These are phyloP conservation scores for Thrips palmi DNA, from an alignment of 1,140 invertebrate genomes.

Conservation along the genomic window DNA sequence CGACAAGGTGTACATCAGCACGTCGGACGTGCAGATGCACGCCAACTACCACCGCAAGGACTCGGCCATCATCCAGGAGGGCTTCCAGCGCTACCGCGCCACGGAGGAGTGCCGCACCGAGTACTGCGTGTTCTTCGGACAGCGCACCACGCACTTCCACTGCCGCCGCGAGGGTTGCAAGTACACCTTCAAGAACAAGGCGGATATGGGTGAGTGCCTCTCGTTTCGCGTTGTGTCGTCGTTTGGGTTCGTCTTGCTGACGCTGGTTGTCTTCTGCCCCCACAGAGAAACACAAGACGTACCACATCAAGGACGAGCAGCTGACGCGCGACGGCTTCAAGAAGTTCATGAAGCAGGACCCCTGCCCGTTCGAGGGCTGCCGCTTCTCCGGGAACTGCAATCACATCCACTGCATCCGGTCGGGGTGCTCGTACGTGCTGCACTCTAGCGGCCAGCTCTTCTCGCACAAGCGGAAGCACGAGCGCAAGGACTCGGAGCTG, in stretches of 20 bases:
- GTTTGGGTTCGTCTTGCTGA: slow-evolving; percentile 1
- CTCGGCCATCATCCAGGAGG: slow-evolving; percentile 92
- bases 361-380: slow-evolving; percentile 78
- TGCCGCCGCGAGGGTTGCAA: slow-evolving; percentile 76
- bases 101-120: slow-evolving; percentile 78
- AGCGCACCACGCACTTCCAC: slow-evolving; percentile 94
- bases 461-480: slow-evolving; percentile 94
- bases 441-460: slow-evolving; percentile 94
- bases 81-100: slow-evolving; percentile 78
- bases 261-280: slow-evolving; percentile 15
- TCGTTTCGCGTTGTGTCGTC: slow-evolving; percentile 11
- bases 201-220: slow-evolving; percentile 96
- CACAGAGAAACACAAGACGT: slow-evolving; percentile 95
- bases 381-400: slow-evolving; percentile 88
- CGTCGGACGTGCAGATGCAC: slow-evolving; percentile 98
- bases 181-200: slow-evolving; percentile 97
- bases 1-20: slow-evolving; percentile 96
- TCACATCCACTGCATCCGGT: slow-evolving; percentile 94
- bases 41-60: slow-evolving; percentile 97
- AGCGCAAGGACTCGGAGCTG: slow-evolving; percentile 73
- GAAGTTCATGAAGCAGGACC: slow-evolving; percentile 96
- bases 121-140: slow-evolving; percentile 82
- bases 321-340: slow-evolving; percentile 91
- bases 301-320: slow-evolving; percentile 95
- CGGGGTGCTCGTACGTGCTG: slow-evolving; percentile 87